These are phyloP conservation scores for Physocephala rufipes DNA, from an alignment of 2,888 invertebrate species.

Conservation along the genomic window DNA sequence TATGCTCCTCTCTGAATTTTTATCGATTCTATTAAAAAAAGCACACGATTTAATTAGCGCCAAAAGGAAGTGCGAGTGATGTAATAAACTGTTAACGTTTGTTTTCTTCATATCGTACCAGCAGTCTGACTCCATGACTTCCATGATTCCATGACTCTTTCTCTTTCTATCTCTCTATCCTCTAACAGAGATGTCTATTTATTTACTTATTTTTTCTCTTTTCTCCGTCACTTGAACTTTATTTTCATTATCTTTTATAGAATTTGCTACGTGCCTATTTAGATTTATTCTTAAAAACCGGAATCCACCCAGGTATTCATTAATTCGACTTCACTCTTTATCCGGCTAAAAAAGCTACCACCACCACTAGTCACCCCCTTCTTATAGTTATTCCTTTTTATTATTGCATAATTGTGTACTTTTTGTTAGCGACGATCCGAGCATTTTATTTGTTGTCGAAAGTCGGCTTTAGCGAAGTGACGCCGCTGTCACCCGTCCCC, in stretches of 20 bases:
- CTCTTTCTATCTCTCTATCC: constrained; percentile 2
- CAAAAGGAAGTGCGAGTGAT: constrained; percentile 30
- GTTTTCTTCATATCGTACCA: constrained; percentile 11
- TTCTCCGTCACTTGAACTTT: constrained; percentile 18
- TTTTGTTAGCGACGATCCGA: neutral
- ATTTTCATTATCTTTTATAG: constrained; percentile 28
- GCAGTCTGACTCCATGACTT: neutral
- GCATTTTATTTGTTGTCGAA: neutral
- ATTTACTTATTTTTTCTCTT: neutral
- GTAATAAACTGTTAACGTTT: constrained; percentile 22
- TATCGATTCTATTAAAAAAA: too few relatives aligned
- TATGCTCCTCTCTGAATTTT: too few relatives aligned
- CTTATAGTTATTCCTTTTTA: neutral
- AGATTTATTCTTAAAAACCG: too few relatives aligned
- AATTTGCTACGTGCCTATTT: neutral
- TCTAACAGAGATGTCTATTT: neutral
- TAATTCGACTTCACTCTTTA: too few relatives aligned
- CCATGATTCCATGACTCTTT: neutral
- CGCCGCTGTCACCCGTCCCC: neutral
- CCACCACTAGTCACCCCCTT: too few relatives aligned
- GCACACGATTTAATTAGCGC: constrained; percentile 12
- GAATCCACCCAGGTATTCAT: too few relatives aligned
- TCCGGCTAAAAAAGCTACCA: neutral
- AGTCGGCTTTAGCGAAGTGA: neutral
- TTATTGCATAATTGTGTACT: neutral